Conservation (phyloP, 2,797 vertebrate genomes). For the Hydrolagus colliei region DNA sequence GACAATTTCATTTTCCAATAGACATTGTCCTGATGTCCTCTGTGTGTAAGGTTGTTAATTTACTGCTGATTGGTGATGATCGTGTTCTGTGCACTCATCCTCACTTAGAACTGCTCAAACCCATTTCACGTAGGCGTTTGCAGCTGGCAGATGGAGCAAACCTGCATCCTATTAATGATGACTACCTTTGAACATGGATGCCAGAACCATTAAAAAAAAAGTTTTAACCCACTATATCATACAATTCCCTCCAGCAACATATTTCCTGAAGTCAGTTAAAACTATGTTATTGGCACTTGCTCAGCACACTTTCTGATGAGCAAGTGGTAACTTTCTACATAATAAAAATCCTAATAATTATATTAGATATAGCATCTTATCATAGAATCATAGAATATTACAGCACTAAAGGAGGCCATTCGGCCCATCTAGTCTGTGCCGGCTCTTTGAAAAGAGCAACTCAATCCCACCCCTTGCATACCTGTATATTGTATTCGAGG, state of each 20-base stretch:
- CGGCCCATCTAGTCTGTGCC: too few species aligned
- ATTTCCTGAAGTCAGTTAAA: neutral
- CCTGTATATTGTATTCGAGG: too few species aligned
- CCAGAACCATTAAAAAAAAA: neutral
- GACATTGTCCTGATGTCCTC: too few species aligned
- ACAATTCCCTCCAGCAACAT: too few species aligned
- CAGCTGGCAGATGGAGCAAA: neutral
- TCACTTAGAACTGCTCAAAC: neutral
- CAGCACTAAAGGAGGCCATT: too few species aligned
- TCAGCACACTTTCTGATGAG: neutral
- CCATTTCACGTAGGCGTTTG: neutral
- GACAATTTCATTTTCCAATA: too few species aligned
- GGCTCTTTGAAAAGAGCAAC: too few species aligned
- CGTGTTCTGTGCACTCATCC: neutral
- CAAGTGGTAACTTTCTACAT: neutral
- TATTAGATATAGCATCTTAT: neutral
- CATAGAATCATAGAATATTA: too few species aligned
- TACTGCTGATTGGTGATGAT: too few species aligned
- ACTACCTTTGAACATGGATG: neutral
- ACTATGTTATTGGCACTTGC: neutral
- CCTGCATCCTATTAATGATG: too few species aligned
- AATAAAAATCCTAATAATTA: neutral
- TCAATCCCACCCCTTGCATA: too few species aligned
- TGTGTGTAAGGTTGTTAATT: too few species aligned
- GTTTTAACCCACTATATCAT: neutral